phyloP scores from a whole-genome alignment of 1,140 invertebrate genomes.

The Tigriopus japonicus region DNA sequence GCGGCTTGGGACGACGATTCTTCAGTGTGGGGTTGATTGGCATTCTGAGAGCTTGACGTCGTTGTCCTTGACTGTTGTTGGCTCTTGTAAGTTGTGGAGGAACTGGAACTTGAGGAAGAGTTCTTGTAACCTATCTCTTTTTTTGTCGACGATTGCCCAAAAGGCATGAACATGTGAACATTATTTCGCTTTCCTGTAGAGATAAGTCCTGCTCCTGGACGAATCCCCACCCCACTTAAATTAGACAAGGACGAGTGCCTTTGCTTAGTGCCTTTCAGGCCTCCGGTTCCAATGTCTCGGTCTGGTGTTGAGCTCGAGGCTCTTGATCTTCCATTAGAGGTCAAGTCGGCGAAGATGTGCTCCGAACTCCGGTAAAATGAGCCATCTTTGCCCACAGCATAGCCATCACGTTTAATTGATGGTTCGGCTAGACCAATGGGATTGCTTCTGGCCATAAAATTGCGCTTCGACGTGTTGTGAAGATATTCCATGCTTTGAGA shows the following conservation, averaged over 20 bases:
- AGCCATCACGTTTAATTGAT: constrained; percentile 7
- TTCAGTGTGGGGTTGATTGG: not conserved
- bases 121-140: not conserved
- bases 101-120: no score
- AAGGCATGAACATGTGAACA: not conserved
- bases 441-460: constrained; percentile 11
- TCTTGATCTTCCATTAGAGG: no score
- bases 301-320: not conserved
- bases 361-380: constrained; percentile 9
- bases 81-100: not conserved
- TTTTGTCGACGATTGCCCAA: not conserved
- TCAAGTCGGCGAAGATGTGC: not conserved
- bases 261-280: not conserved
- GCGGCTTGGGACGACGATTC: not conserved
- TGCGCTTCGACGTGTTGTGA: not conserved
- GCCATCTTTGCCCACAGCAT: constrained; percentile 11
- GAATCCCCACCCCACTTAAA: not conserved
- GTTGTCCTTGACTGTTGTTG: not conserved
- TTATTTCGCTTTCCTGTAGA: not conserved
- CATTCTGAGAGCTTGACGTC: not conserved
- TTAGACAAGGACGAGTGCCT: not conserved
- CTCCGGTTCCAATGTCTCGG: not conserved
- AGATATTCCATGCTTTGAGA: not conserved
- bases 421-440: constrained; percentile 12
- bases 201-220: constrained; percentile 1